Evolutionary conservation across 2,113 vertebrate species (phyloP).

Genomic region (Pollimyrus isidori): DNA sequence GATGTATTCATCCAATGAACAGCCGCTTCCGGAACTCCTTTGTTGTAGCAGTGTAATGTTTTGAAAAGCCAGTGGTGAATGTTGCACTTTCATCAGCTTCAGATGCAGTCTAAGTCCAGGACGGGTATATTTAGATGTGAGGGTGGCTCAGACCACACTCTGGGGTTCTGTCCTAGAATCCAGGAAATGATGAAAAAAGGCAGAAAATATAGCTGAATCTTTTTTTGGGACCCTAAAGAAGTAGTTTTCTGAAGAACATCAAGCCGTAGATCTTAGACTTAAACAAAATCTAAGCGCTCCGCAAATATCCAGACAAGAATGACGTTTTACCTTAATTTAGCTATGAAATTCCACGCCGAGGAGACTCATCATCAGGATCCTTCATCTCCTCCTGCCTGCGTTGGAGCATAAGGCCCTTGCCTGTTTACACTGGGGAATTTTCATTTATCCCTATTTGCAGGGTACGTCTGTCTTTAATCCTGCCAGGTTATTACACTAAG

Average conservation of each 20-base stretch:
- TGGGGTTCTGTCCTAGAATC: slow-evolving; percentile 26
- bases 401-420: background rate
- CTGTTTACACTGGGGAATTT: background rate
- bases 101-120: background rate
- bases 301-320: background rate
- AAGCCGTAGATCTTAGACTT: background rate
- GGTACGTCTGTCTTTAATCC: background rate
- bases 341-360: background rate
- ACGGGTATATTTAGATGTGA: slow-evolving; percentile 24
- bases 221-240: background rate
- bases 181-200: background rate
- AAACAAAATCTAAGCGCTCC: background rate
- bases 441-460: background rate
- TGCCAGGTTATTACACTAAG: background rate
- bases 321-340: background rate
- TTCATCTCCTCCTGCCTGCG: background rate
- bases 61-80: background rate
- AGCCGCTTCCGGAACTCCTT: background rate
- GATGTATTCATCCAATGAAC: background rate
- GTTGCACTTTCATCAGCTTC: background rate
- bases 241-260: background rate
- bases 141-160: slow-evolving; percentile 7
- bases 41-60: background rate
- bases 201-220: background rate
- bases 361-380: background rate